Evolutionary conservation across 2,888 invertebrate genomes (phyloP).

Genomic region (Eudemis profundana): DNA sequence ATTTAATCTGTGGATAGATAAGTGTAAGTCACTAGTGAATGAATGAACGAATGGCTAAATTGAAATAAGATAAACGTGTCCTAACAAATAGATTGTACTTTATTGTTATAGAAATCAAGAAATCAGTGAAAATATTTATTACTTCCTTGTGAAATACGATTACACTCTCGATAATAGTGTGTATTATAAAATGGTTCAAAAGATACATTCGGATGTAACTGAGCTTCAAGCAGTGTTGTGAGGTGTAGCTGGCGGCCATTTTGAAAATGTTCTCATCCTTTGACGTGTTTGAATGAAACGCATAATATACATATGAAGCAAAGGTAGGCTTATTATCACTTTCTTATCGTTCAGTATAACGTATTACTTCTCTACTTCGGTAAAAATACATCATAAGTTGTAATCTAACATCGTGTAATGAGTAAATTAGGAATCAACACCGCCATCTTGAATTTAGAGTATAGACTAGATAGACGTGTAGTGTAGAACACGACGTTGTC

Average conservation of each 20-base stretch:
- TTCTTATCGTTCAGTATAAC: background rate
- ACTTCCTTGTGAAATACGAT: slow-evolving; percentile 2
- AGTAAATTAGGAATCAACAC: background rate
- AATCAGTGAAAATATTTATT: slow-evolving; percentile 1
- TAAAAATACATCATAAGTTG: background rate
- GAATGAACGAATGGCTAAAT: slow-evolving; percentile 11
- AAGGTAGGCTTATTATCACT: slow-evolving; percentile 4
- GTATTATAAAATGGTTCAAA: slow-evolving; percentile 6
- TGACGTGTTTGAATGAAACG: slow-evolving; percentile 4
- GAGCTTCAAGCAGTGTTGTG: slow-evolving; percentile 1
- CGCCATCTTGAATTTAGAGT: slow-evolving; percentile 26
- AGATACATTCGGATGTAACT: slow-evolving; percentile 29
- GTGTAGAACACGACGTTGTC: background rate
- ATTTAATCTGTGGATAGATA: slow-evolving; percentile 12
- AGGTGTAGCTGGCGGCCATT: slow-evolving; percentile 33
- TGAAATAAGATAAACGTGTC: slow-evolving; percentile 21
- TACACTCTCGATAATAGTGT: background rate
- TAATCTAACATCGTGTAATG: background rate
- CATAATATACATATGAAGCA: background rate
- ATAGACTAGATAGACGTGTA: slow-evolving; percentile 13
- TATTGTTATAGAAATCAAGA: background rate
- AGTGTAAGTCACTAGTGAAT: slow-evolving; percentile 3
- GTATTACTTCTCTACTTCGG: background rate
- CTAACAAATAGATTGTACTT: slow-evolving; percentile 5
- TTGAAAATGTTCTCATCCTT: slow-evolving; percentile 23